Base-by-base conservation (phyloP, 2,113 vertebrate genomes). In the Podarcis raffonei region DNA sequence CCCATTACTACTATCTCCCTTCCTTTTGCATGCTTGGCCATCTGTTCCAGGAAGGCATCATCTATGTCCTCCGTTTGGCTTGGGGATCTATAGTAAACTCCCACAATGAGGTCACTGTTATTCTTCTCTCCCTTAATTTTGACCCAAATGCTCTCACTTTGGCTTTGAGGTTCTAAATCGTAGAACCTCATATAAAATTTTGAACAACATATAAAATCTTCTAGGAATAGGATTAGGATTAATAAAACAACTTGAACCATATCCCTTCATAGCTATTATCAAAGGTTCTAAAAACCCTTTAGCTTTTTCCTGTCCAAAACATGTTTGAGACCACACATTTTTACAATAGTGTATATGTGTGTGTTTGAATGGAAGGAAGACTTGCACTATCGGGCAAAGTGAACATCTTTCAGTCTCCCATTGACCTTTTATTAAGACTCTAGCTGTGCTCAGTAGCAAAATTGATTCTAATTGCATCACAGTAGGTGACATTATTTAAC, bases 401-500 rank as follows among this genome's bases (percentile, higher is more conserved):
- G 25, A 86, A 5, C 81, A 72, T 83, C 86, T 94, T 91, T 92
- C n/a, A 80, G 42, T n/a, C 92, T 89, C 91, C 69, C 71, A 23
- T 89, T 88, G 95, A 91, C 77, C 89, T 95, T 95, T 92, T 91
- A 94, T 95, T 91, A 93, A 93, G 89, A 81, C 91, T 78, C 92
- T 95, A 35, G 83, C 93, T 95, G 87, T 95, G 91, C 89, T 95
- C 89, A 92, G 22, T 87, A 93, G 90, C 66, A 39, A 95, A 93
- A 94, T 91, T 86, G 88, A 92, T 93, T 95, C 94, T 95, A 95
- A 95, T 93, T 95, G 88, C 90, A 90, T 95, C 92, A 84, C 93
- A 96, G 93, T 90, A 92, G 89, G 94, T 87, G 81, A 95, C 94
- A 92, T 93, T 71, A 94, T 94, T 96, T 95, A 92, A 96, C 91